A percentile compares a stretch with the other conserved stretches of the same genome.
Conservation (phyloP, 2,797 vertebrate species). For the Falco columbarius region DNA sequence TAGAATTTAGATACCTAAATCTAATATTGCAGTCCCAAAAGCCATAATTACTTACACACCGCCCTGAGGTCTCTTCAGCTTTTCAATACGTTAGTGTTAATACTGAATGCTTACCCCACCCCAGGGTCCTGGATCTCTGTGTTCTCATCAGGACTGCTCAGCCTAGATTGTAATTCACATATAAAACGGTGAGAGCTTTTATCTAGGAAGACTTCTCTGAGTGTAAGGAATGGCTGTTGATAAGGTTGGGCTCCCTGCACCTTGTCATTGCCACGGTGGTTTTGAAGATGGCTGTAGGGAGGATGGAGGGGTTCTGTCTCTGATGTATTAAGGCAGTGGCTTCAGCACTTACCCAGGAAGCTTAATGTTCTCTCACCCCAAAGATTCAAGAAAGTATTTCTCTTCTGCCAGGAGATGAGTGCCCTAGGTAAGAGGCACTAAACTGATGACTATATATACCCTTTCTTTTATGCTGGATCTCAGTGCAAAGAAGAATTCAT, state of each 20-base stretch:
- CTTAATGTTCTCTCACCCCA: background rate
- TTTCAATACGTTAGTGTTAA: background rate
- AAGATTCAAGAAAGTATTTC: background rate
- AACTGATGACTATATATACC: background rate
- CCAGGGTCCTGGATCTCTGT: background rate
- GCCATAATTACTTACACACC: background rate
- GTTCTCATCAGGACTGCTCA: background rate
- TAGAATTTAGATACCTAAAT: background rate
- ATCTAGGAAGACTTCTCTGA: background rate
- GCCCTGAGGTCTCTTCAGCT: background rate
- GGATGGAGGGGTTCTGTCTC: background rate
- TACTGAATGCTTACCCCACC: background rate
- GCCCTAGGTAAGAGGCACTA: background rate
- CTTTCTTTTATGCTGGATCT: background rate
- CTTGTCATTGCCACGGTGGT: background rate
- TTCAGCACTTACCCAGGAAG: background rate
- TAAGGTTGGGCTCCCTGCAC: background rate
- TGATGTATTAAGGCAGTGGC: background rate
- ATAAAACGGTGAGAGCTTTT: background rate
- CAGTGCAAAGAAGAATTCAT: background rate
- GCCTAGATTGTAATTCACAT: background rate
- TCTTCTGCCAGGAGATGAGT: background rate
- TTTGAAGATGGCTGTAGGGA: background rate
- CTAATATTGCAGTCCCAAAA: background rate
- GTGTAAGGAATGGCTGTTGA: rapidly evolving